Base-by-base conservation (phyloP, 2,888 invertebrate genomes). In the Pantelozetes paolii region DNA sequence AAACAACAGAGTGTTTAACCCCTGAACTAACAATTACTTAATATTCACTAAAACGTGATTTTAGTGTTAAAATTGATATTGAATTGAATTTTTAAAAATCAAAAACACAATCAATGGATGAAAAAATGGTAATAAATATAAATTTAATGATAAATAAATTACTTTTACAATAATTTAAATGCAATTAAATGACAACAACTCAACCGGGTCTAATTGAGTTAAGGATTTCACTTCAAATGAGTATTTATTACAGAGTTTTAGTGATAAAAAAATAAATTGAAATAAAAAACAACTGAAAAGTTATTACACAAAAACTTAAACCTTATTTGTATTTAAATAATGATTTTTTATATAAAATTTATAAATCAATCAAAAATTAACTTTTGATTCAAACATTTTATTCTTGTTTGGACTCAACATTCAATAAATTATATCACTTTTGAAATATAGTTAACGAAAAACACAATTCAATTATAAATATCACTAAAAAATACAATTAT, bases 121-220 rank as follows among this genome's bases (percentile, higher is more conserved):
- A 26, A 8, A 9, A 54, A 59, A 59, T 59, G 9, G n/a, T 30
- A 59, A 59, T 59, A 59, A 59, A 59, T 59, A 18, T 59, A 42
- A 42, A n/a, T 59, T 59, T 32, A 59, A 59, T 32, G 32, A 59
- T 59, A 28, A 59, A 59, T 59, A 59, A 59, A 59, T 59, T 32
- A 32, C 30, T 59, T 59, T 59, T 59, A 59, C 30, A 59, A 59
- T 59, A 59, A 59, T 59, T 59, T 28, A 59, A 59, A 59, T 59
- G 32, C 26, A 26, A 32, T 59, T 28, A n/a, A 5, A 48, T 15
- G 30, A 32, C 30, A 26, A 59, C 5, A 59, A 59, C 59, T 59
- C 15, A 59, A 30, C 30, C 32, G 1, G 8, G 30, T n/a, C 59
- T 32, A 59, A 59, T 59, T 5, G 57, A 26, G 15, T 57, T 20